Evolutionary conservation across 2,113 vertebrate genomes (phyloP).

Genomic region (Aphelocoma coerulescens): DNA sequence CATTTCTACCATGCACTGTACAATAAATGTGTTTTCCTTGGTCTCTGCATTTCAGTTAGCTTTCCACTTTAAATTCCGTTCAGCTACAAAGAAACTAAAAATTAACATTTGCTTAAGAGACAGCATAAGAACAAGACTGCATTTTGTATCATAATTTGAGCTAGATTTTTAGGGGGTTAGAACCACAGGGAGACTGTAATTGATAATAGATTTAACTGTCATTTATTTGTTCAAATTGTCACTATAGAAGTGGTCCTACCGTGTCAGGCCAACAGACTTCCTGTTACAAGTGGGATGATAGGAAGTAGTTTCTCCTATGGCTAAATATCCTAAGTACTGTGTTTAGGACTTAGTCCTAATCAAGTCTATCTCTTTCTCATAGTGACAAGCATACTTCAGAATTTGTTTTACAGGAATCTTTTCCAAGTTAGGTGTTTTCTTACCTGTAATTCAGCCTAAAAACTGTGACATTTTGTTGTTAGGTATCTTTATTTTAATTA

Average conservation of each 20-base stretch:
- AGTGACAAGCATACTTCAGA: neutral
- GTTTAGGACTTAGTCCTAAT: neutral
- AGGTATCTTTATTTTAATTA: neutral
- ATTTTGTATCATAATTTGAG: neutral
- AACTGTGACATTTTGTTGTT: neutral
- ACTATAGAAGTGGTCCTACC: neutral
- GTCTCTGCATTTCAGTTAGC: neutral
- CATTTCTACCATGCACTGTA: neutral
- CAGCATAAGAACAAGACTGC: neutral
- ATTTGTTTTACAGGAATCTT: neutral
- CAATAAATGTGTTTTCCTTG: neutral
- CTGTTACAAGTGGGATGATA: neutral
- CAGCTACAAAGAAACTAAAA: neutral
- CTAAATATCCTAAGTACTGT: neutral
- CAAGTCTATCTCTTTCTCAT: neutral
- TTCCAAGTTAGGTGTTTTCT: neutral
- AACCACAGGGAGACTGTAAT: neutral
- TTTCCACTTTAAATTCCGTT: neutral
- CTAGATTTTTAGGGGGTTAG: neutral
- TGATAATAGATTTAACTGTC: neutral
- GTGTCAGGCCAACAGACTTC: neutral
- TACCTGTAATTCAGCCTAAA: neutral
- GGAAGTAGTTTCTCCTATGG: neutral
- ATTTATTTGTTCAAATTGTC: neutral
- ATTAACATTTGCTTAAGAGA: neutral